Evolutionary conservation across 2,888 invertebrate species (phyloP).

Genomic region (Kryphioiulus occultus): DNA sequence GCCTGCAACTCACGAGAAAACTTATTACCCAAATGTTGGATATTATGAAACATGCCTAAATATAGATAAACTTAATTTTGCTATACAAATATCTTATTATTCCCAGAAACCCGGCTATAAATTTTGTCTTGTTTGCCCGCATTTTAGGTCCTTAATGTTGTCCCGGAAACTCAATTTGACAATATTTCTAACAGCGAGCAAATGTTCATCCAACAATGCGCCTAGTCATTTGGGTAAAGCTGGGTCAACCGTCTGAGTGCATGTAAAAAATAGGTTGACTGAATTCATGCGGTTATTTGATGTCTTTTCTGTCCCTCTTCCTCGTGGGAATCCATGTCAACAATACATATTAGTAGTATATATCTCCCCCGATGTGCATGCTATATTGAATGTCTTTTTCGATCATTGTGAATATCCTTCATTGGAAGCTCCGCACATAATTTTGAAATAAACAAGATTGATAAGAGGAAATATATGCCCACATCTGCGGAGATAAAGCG

Average conservation of each 20-base stretch:
- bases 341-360: conserved; percentile 9
- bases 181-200: background rate
- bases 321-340: conserved; percentile 27
- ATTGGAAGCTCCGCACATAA: conserved; percentile 9
- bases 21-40: too few relatives aligned
- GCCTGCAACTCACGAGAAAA: too few relatives aligned
- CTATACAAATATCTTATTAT: too few relatives aligned
- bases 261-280: background rate
- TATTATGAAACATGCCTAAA: too few relatives aligned
- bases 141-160: background rate
- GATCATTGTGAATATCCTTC: conserved; percentile 29
- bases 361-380: background rate
- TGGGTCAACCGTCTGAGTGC: background rate
- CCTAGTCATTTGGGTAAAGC: background rate
- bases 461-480: conserved; percentile 42
- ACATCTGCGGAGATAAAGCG: conserved; percentile 29
- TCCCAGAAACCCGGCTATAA: too few relatives aligned
- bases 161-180: background rate
- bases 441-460: conserved; percentile 44
- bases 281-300: conserved; percentile 13
- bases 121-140: too few relatives aligned
- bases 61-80: too few relatives aligned
- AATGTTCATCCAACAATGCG: background rate
- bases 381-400: conserved; percentile 32
- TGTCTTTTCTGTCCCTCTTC: conserved; percentile 7